Base-by-base conservation (phyloP, 1,140 invertebrate genomes). In the Bactericera cockerelli region DNA sequence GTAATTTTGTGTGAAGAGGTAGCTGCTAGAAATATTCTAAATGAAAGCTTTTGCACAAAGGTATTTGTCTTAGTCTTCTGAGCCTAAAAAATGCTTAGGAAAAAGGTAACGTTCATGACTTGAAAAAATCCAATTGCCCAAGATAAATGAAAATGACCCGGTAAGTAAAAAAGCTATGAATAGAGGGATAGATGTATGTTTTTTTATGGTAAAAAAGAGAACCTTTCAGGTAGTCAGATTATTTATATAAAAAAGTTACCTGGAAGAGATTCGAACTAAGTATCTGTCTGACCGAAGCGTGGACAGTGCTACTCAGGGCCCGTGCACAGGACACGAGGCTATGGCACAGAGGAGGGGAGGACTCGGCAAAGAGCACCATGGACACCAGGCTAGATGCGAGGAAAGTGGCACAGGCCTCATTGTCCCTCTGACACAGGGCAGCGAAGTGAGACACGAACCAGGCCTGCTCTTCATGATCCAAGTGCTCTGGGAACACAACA, bases 281-380 rank as follows among this genome's bases (percentile, higher is more conserved):
- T 6, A 49, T 49, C 22, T 49, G 42, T n/a, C 22, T 49, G n/a
- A 49, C 42, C 6, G 42, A 49, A 49, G 22, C n/a, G 19, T 19
- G 19, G 4, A 16, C 8, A 49, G 8, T 49, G 19, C 8, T 49
- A 49, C n/a, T 19, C 22, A 22, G n/a, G n/a, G n/a, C 42, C 22
- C 6, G 22, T 10, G 19, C 22, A 19, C n/a, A 19, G n/a, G 42
- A 49, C n/a, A 49, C 42, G n/a, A 49, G 42, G n/a, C 6, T 8
- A 6, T 49, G 4, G 22, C 42, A 49, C 42, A 49, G n/a, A 49
- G 4, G 4, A 49, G 42, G 42, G 22, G 8, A 4, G 22, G 42
- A 49, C 42, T 49, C 22, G n/a, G n/a, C 42, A 49, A 49, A 49
- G 3, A 49, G 42, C 42, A 49, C 19, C 42, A 49, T 49, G 42